Base-by-base conservation (phyloP, 2,888 invertebrate species). In the Drosophila sordidula region DNA sequence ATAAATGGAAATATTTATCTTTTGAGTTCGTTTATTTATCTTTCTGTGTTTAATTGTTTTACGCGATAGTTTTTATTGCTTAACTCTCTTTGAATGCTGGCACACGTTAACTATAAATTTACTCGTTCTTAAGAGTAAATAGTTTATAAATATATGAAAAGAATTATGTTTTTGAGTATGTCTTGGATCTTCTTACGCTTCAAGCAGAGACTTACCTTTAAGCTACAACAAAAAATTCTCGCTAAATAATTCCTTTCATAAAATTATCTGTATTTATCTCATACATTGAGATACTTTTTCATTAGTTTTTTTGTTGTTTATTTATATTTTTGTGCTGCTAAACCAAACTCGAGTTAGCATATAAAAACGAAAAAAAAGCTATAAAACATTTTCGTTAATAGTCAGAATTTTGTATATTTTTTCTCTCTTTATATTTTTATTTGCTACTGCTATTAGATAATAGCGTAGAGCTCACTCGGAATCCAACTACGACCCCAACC, bases 401-500 rank as follows among this genome's bases (percentile, higher is more conserved):
- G 39, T 58, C 29, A 2, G 38, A 41, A 38, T 36, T 46, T 38
- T 55, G 16, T 42, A 51, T 32, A 6, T 34, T 22, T 66, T 44
- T 54, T 46, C 49, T 50, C 58, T 36, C 32, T 50, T 39, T 56
- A 22, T 58, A 58, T 45, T 55, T 29, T 42, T 68, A 45, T 36
- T 50, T 51, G 16, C 52, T 63, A 42, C 32, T 47, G 59, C 70
- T 71, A 85, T 82, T 85, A 80, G 73, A 82, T 82, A 85, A 82
- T 82, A 70, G 47, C 46, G 41, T 26, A 55, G 44, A 58, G 54
- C 59, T 39, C 61, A 45, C 46, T 64, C 44, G 4, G 39, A 52
- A 34, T 36, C 36, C 26, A 57, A 45, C 57, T 12, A 34, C 44
- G 57, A 72, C 61, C 70, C 72, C 47, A 50, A 72, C 68, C 42